These are phyloP conservation scores for Penaeus monodon DNA, from an alignment of 2,888 invertebrate genomes.

Conservation along the genomic window DNA sequence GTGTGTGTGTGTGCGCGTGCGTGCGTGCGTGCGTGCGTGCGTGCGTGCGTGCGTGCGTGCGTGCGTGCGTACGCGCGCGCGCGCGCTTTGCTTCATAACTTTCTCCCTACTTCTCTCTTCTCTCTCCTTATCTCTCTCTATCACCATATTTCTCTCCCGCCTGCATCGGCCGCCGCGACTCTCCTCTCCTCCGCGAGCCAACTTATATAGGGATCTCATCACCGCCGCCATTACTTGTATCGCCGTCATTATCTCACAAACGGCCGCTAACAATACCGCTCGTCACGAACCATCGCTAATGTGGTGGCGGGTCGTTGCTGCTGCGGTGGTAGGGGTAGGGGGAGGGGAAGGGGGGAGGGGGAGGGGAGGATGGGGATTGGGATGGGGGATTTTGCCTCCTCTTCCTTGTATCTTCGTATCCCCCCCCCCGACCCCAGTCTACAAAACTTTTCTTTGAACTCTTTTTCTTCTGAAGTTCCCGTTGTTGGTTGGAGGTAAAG, in stretches of 20 bases:
- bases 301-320: not conserved
- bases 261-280: slow-evolving; percentile 38
- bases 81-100: not conserved
- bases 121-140: not conserved
- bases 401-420: too few species aligned
- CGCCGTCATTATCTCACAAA: slow-evolving; percentile 44
- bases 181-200: slow-evolving; percentile 9
- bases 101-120: not conserved
- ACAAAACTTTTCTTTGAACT: too few species aligned
- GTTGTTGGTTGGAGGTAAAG: too few species aligned
- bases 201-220: slow-evolving; percentile 43
- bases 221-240: slow-evolving; percentile 42
- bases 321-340: not conserved
- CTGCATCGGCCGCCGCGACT: not conserved
- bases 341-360: too few species aligned
- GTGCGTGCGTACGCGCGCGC: too few species aligned
- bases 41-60: too few species aligned
- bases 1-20: too few species aligned
- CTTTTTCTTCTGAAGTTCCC: too few species aligned
- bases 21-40: too few species aligned
- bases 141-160: not conserved
- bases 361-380: too few species aligned
- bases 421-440: too few species aligned
- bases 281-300: slow-evolving; percentile 26
- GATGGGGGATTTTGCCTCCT: too few species aligned